These are phyloP conservation scores for Peromyscus maniculatus DNA, from an alignment of 2,113 vertebrate species.

Conservation along the genomic window DNA sequence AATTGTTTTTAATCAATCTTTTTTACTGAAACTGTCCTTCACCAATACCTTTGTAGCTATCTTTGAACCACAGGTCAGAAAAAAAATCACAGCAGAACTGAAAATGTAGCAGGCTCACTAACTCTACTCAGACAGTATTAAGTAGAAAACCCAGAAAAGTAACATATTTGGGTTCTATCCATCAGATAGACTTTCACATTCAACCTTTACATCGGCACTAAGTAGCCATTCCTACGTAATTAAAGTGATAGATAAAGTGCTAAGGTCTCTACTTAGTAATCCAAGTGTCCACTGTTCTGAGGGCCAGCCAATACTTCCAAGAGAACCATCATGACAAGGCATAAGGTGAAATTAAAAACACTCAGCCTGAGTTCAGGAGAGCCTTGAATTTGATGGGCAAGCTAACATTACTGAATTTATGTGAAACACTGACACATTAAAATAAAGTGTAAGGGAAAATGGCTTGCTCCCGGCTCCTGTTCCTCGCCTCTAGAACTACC, in stretches of 20 bases:
- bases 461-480: not conserved
- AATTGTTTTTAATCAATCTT: not conserved
- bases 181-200: constrained; percentile 19
- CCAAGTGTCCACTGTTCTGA: not conserved
- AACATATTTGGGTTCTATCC: not conserved
- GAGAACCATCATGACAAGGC: not conserved
- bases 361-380: not conserved
- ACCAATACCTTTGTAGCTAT: not conserved
- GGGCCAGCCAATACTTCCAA: not conserved
- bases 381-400: not conserved
- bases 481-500: not conserved
- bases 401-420: not conserved
- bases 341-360: not conserved
- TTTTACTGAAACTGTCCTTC: not conserved
- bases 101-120: not conserved
- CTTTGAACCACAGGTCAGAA: not conserved
- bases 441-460: not conserved
- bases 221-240: not conserved
- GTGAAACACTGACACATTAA: not conserved
- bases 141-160: not conserved
- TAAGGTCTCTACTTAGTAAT: not conserved
- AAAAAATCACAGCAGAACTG: not conserved
- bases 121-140: not conserved
- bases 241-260: constrained; percentile 14
- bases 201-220: not conserved